Conservation (phyloP, 2,797 vertebrate genomes). For the Microchirus variegatus region DNA sequence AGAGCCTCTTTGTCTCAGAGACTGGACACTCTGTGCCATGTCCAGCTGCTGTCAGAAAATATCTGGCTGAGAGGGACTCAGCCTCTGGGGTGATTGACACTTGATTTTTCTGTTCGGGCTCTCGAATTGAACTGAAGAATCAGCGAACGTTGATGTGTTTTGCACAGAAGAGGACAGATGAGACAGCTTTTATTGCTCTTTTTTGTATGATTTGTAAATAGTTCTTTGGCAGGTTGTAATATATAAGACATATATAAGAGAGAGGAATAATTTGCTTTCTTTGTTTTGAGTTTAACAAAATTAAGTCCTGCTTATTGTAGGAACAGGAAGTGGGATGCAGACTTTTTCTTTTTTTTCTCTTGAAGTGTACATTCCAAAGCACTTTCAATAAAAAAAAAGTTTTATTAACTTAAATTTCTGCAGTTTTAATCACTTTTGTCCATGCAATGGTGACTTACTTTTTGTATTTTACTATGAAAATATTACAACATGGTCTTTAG, state of each 20-base stretch:
- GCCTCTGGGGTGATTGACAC: neutral
- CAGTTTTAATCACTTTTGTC: too few relatives aligned
- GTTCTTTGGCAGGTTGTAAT: constrained; percentile 62
- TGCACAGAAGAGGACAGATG: constrained; percentile 24
- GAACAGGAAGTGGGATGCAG: constrained; percentile 20
- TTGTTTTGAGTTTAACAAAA: constrained; percentile 38
- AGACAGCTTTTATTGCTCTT: constrained; percentile 45
- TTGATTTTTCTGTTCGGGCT: constrained; percentile 36
- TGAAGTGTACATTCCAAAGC: constrained; percentile 74
- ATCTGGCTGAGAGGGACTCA: constrained; percentile 6
- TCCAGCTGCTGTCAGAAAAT: constrained; percentile 26
- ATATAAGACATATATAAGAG: constrained; percentile 57
- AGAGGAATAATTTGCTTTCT: constrained; percentile 26
- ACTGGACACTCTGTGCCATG: constrained; percentile 10
- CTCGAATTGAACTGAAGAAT: constrained; percentile 36
- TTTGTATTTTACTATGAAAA: too few relatives aligned
- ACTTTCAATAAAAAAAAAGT: constrained; percentile 79
- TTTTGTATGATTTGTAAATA: constrained; percentile 83
- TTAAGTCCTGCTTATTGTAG: constrained; percentile 45
- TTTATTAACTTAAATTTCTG: constrained; percentile 59
- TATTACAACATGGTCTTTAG: too few relatives aligned
- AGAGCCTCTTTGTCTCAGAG: constrained; percentile 32
- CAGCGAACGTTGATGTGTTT: constrained; percentile 14
- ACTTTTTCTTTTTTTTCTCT: constrained; percentile 42
- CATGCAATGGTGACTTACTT: too few relatives aligned